Base-by-base conservation (phyloP, 2,888 invertebrate genomes). In the Autographa pulchrina region DNA sequence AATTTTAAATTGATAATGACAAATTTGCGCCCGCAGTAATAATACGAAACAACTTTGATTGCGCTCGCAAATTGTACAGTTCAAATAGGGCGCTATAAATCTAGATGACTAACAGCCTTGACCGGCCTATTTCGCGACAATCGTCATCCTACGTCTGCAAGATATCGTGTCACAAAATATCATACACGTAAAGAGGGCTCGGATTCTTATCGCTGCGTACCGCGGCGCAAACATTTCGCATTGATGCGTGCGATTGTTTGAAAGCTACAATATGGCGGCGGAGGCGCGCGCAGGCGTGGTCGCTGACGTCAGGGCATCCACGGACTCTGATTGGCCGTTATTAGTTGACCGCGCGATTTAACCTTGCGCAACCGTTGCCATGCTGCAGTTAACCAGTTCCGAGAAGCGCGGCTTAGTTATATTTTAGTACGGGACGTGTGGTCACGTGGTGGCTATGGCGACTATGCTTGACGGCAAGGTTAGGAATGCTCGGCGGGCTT, bases 261-360 rank as follows among this genome's bases (percentile, higher is more conserved):
- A 88, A 89, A 89, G 88, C 87, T 86, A 88, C 91, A 92, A 90
- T 83, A 93, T 92, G 93, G 92, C 92, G 87, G 84, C 84, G 93
- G 95, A 92, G 95, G 95, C 95, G 94, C 94, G 95, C 94, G 96
- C 95, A 93, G 96, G 96, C 96, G 96, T 95, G 96, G 95, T 92
- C 87, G 93, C 88, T 94, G 91, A 95, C 96, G 96, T 96, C 96
- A 95, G 88, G 74, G 85, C 86, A 78, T 88, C 82, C 70, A 81
- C 80, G 92, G 79, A 68, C 77, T 66, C 82, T 82, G 81, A 94
- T 95, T 96, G 96, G 96, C 71, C 67, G 89, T 56, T 86, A 83
- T 80, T 77, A 83, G 70, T 84, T 88, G 89, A 90, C 89, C 89
- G 92, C 89, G 89, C 90, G 88, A 83, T 88, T 89, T 93, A 94